Conservation (phyloP, 1,140 invertebrate species). For the Leptopilina boulardi region DNA sequence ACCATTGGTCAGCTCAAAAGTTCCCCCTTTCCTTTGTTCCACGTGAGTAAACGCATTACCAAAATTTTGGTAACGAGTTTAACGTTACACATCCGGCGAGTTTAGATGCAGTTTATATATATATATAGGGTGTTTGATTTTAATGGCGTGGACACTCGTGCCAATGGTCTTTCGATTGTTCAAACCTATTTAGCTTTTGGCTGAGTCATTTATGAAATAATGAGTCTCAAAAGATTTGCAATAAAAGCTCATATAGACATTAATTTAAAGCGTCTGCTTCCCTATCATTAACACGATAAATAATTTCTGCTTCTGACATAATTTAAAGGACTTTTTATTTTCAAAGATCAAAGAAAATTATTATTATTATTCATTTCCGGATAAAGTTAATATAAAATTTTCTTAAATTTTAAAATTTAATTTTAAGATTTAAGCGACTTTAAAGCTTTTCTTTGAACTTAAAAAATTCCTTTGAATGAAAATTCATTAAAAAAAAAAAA, state of each 20-base stretch:
- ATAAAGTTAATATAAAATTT: too few species aligned
- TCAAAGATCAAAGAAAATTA: too few species aligned
- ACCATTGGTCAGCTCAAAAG: conserved; percentile 22
- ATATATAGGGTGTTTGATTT: conserved; percentile 70
- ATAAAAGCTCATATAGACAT: not conserved
- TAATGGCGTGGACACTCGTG: conserved; percentile 63
- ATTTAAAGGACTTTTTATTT: too few species aligned
- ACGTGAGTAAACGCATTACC: conserved; percentile 53
- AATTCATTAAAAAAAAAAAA: conserved; percentile 56
- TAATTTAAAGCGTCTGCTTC: conserved; percentile 34
- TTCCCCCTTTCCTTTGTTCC: conserved; percentile 48
- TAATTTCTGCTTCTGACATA: conserved; percentile 32
- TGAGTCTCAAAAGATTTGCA: conserved; percentile 34
- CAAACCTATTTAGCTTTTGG: conserved; percentile 57
- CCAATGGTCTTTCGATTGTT: conserved; percentile 67
- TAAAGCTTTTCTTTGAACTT: conserved; percentile 43
- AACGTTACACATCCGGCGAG: conserved; percentile 56
- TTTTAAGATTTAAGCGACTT: not conserved
- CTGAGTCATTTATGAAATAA: conserved; percentile 57
- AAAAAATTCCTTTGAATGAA: conserved; percentile 53
- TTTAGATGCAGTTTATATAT: conserved; percentile 36
- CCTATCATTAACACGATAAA: conserved; percentile 26
- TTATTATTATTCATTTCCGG: too few species aligned
- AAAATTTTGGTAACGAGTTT: conserved; percentile 68
- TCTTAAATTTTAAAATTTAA: not conserved